phyloP scores from a whole-genome alignment of 2,797 vertebrate species.

The Acomys russatus region DNA sequence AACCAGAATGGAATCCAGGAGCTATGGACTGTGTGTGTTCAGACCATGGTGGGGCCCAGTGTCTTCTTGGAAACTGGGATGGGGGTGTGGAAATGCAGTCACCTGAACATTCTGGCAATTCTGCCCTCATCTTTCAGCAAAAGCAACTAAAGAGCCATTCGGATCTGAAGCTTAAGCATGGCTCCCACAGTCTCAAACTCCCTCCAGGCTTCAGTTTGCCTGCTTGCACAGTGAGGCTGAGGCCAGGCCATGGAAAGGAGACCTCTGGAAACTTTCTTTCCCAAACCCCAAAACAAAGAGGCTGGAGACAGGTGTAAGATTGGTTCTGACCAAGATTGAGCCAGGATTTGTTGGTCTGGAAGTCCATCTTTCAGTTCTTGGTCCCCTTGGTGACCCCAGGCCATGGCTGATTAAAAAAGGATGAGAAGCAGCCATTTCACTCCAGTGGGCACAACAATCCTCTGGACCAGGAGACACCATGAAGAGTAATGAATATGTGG shows the following conservation, averaged over 20 bases:
- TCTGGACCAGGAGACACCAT: not conserved
- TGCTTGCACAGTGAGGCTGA: not conserved
- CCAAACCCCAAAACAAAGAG: not conserved
- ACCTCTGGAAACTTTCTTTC: not conserved
- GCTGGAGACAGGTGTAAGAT: not conserved
- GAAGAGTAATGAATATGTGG: not conserved
- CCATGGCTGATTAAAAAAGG: too few species aligned
- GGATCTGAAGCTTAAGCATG: not conserved
- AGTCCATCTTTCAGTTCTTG: not conserved
- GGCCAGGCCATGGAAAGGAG: not conserved
- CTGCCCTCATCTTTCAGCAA: not conserved
- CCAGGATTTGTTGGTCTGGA: not conserved
- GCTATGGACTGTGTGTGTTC: too few species aligned
- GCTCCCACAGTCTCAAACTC: not conserved
- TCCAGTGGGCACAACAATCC: not conserved
- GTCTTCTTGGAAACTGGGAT: not conserved
- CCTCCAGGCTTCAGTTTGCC: not conserved
- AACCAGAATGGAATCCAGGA: not conserved
- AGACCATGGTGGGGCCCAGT: not conserved
- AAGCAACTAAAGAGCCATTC: not conserved
- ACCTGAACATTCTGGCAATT: not conserved
- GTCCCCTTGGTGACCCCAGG: not conserved
- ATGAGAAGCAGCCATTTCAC: not conserved
- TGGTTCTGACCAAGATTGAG: not conserved
- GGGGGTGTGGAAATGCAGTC: not conserved